Base-by-base conservation (phyloP, 2,113 vertebrate species). In the Neofelis nebulosa region DNA sequence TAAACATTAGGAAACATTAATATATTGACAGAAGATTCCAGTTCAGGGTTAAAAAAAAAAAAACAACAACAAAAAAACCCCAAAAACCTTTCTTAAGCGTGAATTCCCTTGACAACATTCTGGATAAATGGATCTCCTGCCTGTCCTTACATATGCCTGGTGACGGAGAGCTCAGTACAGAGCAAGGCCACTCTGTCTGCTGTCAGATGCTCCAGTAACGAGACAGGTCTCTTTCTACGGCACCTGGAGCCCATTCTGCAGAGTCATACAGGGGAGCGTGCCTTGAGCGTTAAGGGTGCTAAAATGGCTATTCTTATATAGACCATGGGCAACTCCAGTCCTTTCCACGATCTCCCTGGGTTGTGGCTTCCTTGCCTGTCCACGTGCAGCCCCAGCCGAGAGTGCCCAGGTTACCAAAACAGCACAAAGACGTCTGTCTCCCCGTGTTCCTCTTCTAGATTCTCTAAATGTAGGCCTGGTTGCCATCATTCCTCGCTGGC, bases 301-400 rank as follows among this genome's bases (percentile, higher is more conserved):
- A 9, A 16, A 8, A 0, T 0, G 10, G 11, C 23, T 33, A 36
- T 27, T 29, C 7, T 9, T 48, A 31, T 9, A 7, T 1, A 21
- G 68, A 3, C n/a, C 25, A 13, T 11, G 29, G 73, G 38, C 15
- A 6, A 0, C 1, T 16, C 55, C 29, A 8, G 29, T 23, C 55
- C n/a, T 65, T 84, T 55, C 16, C 33, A 4, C 2, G 4, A 2
- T 55, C 45, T 11, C 31, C 63, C 69, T 21, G 48, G 19, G 68
- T 1, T 19, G 23, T 29, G 48, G 79, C 18, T 27, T 33, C 90
- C 36, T 1, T 5, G 36, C 50, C 31, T 27, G 57, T 76, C 33
- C 3, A 0, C 21, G 5, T 0, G 87, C 57, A 4, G 65, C 14
- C 31, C 19, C 71, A 38, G 55, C 63, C 29, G 63, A 9, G 71